Conservation (phyloP, 1,140 invertebrate genomes). For the Parasteatoda tepidariorum region DNA sequence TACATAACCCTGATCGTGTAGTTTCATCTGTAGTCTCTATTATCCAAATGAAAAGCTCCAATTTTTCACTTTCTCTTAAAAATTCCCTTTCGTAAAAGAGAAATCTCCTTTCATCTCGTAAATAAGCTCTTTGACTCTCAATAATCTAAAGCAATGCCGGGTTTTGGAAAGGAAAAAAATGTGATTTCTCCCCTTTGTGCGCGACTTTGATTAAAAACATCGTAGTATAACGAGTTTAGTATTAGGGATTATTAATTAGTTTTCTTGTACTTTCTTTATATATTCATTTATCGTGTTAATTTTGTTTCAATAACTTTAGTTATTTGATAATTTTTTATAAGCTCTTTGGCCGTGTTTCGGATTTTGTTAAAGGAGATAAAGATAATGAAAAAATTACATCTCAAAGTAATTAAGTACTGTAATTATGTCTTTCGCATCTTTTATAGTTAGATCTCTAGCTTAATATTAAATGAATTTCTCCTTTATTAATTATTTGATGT, state of each 20-base stretch:
- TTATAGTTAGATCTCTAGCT: no score
- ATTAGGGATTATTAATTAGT: conserved; percentile 56
- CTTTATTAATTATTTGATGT: no score
- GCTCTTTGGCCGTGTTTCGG: not conserved
- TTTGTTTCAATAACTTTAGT: conserved; percentile 30
- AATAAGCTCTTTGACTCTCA: conserved; percentile 34
- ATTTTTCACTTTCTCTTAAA: conserved; percentile 53
- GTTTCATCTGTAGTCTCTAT: conserved; percentile 28
- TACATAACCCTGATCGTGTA: not conserved
- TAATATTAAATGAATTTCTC: no score
- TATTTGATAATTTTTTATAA: not conserved
- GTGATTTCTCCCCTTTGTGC: not conserved
- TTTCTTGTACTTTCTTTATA: conserved; percentile 14
- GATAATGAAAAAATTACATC: not conserved
- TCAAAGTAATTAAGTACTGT: conserved; percentile 8
- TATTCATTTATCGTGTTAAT: conserved; percentile 41
- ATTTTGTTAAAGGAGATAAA: not conserved
- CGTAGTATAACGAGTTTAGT: conserved; percentile 51
- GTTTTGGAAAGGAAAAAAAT: not conserved
- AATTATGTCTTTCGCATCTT: no score
- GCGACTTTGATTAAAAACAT: conserved; percentile 51
- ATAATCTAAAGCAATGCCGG: not conserved
- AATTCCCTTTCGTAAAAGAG: not conserved
- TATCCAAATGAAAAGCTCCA: conserved; percentile 57
- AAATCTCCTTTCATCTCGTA: conserved; percentile 31